Evolutionary conservation across 2,113 vertebrate species (phyloP).

Genomic region (Megalops atlanticus): DNA sequence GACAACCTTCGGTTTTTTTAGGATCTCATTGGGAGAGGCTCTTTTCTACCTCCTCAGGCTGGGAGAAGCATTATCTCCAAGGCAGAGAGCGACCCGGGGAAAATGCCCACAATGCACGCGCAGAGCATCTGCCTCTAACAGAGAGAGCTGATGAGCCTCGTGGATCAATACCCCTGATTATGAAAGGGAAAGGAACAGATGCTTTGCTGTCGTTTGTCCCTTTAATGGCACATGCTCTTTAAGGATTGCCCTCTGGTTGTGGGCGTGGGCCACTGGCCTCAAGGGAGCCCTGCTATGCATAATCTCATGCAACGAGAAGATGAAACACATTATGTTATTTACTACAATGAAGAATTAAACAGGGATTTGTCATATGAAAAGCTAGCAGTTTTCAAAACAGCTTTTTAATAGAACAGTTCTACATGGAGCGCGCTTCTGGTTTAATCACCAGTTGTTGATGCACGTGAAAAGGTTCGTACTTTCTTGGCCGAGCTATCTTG

Average conservation of each 20-base stretch:
- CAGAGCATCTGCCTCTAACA: conserved; percentile 45
- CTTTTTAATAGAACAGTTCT: not conserved
- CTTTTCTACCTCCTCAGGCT: conserved; percentile 73
- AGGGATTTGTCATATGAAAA: not conserved
- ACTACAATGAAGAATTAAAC: too few relatives aligned
- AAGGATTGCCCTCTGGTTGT: conserved; percentile 38
- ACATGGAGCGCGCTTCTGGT: not conserved
- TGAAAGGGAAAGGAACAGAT: conserved; percentile 49
- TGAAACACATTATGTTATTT: not conserved
- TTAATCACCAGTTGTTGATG: not conserved
- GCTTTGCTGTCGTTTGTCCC: conserved; percentile 58
- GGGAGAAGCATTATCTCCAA: conserved; percentile 65
- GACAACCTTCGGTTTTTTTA: conserved; percentile 69
- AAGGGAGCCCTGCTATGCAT: conserved; percentile 9
- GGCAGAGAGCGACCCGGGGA: conserved; percentile 64
- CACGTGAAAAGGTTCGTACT: not conserved
- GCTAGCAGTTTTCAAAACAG: not conserved
- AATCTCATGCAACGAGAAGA: conserved; percentile 2
- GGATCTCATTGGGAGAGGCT: conserved; percentile 64
- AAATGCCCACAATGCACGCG: conserved; percentile 52
- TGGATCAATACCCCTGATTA: conserved; percentile 76
- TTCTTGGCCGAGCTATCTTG: not conserved
- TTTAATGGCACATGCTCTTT: conserved; percentile 27
- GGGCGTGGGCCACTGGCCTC: conserved; percentile 30
- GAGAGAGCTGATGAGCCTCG: conserved; percentile 45